Conservation (phyloP, 2,888 invertebrate genomes). For the Dascillus cervinus region DNA sequence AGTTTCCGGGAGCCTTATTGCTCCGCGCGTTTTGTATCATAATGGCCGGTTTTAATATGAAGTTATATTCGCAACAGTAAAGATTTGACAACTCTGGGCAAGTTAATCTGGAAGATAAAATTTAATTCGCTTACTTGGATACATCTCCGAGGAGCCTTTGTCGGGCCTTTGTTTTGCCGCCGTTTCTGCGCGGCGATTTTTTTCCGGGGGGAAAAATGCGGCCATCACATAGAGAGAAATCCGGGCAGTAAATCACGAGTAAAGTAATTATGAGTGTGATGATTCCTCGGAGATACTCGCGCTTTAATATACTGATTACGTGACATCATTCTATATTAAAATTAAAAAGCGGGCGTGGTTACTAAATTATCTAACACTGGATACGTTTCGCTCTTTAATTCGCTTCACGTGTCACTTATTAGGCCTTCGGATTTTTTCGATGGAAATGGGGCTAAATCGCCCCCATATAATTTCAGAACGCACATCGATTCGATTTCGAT, state of each 20-base stretch:
- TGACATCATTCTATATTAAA: slow-evolving; percentile 40
- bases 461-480: too few species aligned
- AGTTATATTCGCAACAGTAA: slow-evolving; percentile 20
- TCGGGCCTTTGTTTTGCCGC: slow-evolving; percentile 22
- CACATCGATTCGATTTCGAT: too few species aligned
- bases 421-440: too few species aligned
- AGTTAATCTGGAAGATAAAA: slow-evolving; percentile 26
- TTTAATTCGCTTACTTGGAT: slow-evolving; percentile 22
- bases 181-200: too few species aligned
- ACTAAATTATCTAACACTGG: slow-evolving; percentile 18
- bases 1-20: slow-evolving; percentile 11
- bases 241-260: slow-evolving; percentile 31
- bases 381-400: slow-evolving; percentile 20
- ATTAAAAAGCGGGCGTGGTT: slow-evolving; percentile 35
- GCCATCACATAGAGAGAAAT: too few species aligned
- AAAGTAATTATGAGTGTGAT: slow-evolving; percentile 35
- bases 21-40: slow-evolving; percentile 9
- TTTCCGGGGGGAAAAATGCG: too few species aligned
- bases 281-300: slow-evolving; percentile 37
- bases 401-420: too few species aligned
- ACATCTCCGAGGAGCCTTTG: slow-evolving; percentile 22
- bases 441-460: too few species aligned
- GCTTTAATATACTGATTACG: slow-evolving; percentile 39
- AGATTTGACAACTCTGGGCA: slow-evolving; percentile 23
- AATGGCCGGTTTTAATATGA: slow-evolving; percentile 15